Evolutionary conservation across 1,140 invertebrate species (phyloP), one percentile per base, ranked within the genome.

Genomic region (Leptoteleia sp.): DNA sequence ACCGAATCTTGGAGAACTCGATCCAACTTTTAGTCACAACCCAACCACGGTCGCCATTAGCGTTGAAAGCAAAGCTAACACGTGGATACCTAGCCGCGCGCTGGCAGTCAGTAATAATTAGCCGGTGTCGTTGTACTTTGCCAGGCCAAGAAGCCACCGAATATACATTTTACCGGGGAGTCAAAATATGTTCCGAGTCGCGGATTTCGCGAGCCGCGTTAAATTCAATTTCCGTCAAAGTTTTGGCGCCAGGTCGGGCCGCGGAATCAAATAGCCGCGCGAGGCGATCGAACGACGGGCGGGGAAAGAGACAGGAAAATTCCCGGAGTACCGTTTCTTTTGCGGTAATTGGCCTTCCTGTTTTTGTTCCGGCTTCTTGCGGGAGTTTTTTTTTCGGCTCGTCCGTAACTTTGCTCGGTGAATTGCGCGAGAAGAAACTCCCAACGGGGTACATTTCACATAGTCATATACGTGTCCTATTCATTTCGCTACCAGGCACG

Each of bases 331-430:
- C n/a, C 76, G 65, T 75, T 83, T 80, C 73, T 76, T n/a, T 71
- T 16, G 64, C 50, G 52, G 81, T 85, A 85, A 86, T 82, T 83
- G 82, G 70, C 73, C 52, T 79, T 83, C 45, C 64, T 80, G 45
- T 62, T 70, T 70, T 81, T 76, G 29, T 13, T 48, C n/a, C 31
- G 19, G 61, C 65, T 67, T 75, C 82, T 70, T 73, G 12, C 29
- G 16, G 25, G 7, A 64, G 15, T 31, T 37, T 54, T n/a, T n/a
- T n/a, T n/a, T n/a, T 57, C 27, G 11, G n/a, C 35, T 52, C 45
- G 42, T 67, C 54, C 47, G 52, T 43, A 59, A 65, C 38, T 29
- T 54, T 3, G 15, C 17, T 37, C 47, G 45, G 35, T 52, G 61
- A 42, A 54, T 25, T 43, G 55, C 22, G 47, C 45, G 61, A 65